phyloP scores from a whole-genome alignment of 30 jellyfish, hydroid and myxozoan species.

The Morbakka virulenta region DNA sequence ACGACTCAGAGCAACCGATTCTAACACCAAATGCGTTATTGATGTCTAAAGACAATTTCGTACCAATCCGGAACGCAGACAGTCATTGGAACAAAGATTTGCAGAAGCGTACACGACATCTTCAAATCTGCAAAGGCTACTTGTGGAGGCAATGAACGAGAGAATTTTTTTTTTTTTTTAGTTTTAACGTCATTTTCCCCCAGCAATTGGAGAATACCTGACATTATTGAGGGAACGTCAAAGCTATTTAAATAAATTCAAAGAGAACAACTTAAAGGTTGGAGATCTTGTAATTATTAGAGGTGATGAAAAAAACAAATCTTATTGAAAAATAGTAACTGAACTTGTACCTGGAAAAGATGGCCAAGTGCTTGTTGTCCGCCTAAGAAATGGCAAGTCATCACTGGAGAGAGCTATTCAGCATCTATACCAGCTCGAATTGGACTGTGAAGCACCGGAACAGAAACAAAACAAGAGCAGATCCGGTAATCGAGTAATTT shows the following conservation, averaged over 20 bases:
- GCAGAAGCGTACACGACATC: neutral
- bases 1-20: conserved; percentile 9
- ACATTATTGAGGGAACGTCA: conserved; percentile 20
- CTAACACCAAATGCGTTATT: conserved; percentile 23
- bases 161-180: no score
- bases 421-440: conserved; percentile 25
- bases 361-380: conserved; percentile 16
- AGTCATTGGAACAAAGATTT: conserved; percentile 4
- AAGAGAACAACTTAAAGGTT: neutral
- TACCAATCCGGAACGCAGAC: no score
- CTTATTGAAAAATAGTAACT: neutral
- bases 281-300: conserved; percentile 21
- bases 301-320: conserved; percentile 36
- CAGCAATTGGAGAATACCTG: conserved; percentile 25
- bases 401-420: conserved; percentile 20
- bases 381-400: conserved; percentile 17
- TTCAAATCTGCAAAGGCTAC: neutral
- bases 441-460: no score
- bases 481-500: no score
- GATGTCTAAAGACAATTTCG: no score
- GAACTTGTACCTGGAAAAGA: neutral
- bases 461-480: no score
- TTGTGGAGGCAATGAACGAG: conserved; percentile 20
- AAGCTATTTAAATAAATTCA: neutral
- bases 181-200: no score